Percentiles rank a stretch among this genome's conserved stretches.
Evolutionary conservation across 2,888 invertebrate species (phyloP).

Genomic region (Cancer borealis): DNA sequence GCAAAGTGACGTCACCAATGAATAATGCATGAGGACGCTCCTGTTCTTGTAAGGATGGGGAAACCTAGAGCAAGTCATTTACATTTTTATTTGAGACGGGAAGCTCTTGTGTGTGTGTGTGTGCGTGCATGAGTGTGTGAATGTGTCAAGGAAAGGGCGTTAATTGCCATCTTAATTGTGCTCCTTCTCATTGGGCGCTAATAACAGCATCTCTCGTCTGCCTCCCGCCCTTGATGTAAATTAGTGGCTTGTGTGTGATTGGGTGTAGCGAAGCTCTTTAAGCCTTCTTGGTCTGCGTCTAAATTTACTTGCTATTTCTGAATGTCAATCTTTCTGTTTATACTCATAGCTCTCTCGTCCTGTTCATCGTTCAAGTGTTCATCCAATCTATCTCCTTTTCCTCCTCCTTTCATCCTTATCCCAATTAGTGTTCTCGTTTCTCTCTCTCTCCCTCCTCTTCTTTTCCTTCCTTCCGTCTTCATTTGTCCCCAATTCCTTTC

Average conservation of each 20-base stretch:
- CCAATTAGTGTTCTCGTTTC: no score
- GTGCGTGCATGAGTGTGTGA: not conserved
- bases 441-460: not conserved
- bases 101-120: not conserved
- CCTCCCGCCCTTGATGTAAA: no score
- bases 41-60: not conserved
- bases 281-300: no score
- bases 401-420: no score
- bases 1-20: not conserved
- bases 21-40: not conserved
- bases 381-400: no score
- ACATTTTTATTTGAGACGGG: slow-evolving; percentile 23
- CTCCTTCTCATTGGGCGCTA: not conserved
- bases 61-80: not conserved
- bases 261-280: no score
- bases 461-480: not conserved
- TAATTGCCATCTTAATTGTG: slow-evolving; percentile 4
- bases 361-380: no score
- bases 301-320: no score
- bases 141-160: not conserved
- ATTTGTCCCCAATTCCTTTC: not conserved
- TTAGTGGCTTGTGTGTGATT: no score
- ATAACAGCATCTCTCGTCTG: not conserved
- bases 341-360: no score
- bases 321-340: no score